Evolutionary conservation across 92 coral and sea anemone species (phyloP).

Genomic region (Actinernus sp.): DNA sequence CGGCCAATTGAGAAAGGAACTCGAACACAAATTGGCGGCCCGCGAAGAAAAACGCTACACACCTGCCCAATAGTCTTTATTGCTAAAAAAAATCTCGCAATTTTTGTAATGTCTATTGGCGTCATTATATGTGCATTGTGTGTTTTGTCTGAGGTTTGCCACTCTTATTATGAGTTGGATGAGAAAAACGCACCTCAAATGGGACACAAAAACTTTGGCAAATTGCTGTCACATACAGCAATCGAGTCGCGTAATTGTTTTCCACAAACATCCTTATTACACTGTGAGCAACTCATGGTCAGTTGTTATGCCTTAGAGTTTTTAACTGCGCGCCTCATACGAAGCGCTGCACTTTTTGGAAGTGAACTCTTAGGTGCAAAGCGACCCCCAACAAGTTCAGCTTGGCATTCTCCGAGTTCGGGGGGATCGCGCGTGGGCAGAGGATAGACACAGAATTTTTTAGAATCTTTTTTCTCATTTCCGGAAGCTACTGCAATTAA

Average conservation of each 20-base stretch:
- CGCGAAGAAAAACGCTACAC: slow-evolving; percentile 34
- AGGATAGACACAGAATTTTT: slow-evolving; percentile 69
- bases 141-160: slow-evolving; percentile 62
- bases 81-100: slow-evolving; percentile 20
- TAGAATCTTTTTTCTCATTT: slow-evolving; percentile 97
- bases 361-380: no score
- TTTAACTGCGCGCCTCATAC: no score
- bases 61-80: slow-evolving; percentile 55
- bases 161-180: slow-evolving; percentile 55
- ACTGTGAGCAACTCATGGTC: slow-evolving; percentile 48
- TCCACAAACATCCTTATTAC: slow-evolving; percentile 61
- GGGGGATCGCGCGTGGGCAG: slow-evolving; percentile 96
- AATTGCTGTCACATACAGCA: slow-evolving; percentile 81
- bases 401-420: no score
- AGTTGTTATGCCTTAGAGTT: no score
- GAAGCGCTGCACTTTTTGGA: no score
- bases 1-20: slow-evolving; percentile 26
- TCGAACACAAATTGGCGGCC: slow-evolving; percentile 16
- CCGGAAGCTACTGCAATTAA: slow-evolving; percentile 99
- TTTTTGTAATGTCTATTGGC: slow-evolving; percentile 44
- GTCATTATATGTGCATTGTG: slow-evolving; percentile 53
- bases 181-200: slow-evolving; percentile 57
- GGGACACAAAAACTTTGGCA: slow-evolving; percentile 65
- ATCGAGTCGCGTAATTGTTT: slow-evolving; percentile 69
- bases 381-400: no score